Evolutionary conservation across 2,797 vertebrate genomes (phyloP).

Genomic region (Steatocranus sp.): DNA sequence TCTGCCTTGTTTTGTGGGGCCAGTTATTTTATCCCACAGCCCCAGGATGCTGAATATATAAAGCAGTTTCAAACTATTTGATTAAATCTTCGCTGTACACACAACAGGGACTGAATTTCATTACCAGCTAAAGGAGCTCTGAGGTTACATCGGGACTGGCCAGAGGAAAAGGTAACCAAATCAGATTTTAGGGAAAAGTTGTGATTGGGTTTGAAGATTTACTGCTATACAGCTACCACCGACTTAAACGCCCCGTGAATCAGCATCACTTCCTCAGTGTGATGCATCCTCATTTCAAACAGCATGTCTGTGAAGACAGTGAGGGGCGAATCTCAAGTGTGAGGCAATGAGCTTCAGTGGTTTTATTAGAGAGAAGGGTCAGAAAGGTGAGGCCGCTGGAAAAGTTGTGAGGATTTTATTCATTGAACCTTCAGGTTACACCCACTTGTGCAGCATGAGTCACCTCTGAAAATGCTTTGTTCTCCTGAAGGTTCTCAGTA

Average conservation of each 20-base stretch:
- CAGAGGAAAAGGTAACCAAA: neutral
- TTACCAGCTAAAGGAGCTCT: neutral
- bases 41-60: slow-evolving; percentile 12
- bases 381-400: neutral
- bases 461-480: neutral
- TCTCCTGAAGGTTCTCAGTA: neutral
- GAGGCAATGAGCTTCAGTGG: neutral
- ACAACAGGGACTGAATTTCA: slow-evolving; percentile 1
- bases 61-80: slow-evolving; percentile 5
- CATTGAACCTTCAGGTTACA: neutral
- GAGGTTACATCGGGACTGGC: neutral
- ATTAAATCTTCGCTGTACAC: slow-evolving; percentile 5
- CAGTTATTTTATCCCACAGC: slow-evolving; percentile 8
- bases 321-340: neutral
- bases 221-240: neutral
- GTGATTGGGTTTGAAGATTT: neutral
- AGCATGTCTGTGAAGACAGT: neutral
- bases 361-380: neutral
- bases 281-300: neutral
- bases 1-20: slow-evolving; percentile 9
- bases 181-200: neutral
- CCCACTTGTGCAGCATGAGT: neutral
- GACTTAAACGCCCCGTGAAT: neutral
- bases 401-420: neutral
- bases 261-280: neutral